A percentile compares a stretch with the other conserved stretches of the same genome.
Evolutionary conservation across 2,797 vertebrate species (phyloP).

Genomic region (Sylvia borin): DNA sequence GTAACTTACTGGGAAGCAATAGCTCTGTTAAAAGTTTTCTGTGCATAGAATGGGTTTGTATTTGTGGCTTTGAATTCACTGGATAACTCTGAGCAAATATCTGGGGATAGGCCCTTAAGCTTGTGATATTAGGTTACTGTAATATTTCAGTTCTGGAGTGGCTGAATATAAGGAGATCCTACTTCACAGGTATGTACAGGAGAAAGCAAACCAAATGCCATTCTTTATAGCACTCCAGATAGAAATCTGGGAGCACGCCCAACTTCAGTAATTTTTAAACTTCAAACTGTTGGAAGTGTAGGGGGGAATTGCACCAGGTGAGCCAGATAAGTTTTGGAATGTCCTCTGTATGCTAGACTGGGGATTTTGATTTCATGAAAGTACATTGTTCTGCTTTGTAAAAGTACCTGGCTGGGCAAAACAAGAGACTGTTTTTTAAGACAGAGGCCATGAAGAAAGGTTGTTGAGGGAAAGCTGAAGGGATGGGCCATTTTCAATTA

Average conservation of each 20-base stretch:
- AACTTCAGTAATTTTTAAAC: neutral
- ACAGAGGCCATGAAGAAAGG: neutral
- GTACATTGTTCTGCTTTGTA: neutral
- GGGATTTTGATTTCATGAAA: neutral
- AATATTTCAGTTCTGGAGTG: neutral
- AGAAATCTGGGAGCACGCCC: neutral
- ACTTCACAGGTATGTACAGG: neutral
- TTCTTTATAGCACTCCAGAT: conserved; percentile 28
- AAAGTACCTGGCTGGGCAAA: neutral
- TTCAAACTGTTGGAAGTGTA: neutral
- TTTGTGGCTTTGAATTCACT: neutral
- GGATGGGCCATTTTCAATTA: neutral
- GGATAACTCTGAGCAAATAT: neutral
- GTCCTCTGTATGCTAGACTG: neutral
- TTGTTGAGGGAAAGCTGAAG: neutral
- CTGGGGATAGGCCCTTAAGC: neutral
- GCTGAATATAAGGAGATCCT: neutral
- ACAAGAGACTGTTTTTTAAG: neutral
- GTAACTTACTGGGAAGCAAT: neutral
- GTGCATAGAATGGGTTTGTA: neutral
- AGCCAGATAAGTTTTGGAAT: neutral
- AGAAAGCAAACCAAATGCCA: conserved; percentile 47
- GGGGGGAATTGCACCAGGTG: conserved; percentile 23
- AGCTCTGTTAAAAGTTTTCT: neutral
- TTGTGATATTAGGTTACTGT: neutral